Evolutionary conservation across 2,888 invertebrate species (phyloP), one percentile per base, ranked within the genome.

Genomic region (Cyrtodaria siliqua): DNA sequence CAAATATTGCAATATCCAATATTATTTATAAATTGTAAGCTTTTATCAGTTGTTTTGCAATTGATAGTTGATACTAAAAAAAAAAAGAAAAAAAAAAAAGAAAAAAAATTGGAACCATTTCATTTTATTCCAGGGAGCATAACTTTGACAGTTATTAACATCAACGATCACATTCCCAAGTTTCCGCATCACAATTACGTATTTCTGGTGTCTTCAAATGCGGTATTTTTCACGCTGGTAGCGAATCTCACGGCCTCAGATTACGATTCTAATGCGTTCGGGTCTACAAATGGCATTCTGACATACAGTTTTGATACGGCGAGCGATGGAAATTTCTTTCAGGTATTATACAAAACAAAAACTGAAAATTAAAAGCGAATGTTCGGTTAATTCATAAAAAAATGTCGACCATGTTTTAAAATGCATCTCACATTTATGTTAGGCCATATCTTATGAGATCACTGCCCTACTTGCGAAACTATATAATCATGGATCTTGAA

Each of bases 81-180:
- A n/a, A n/a, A n/a, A n/a, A n/a, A n/a, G n/a, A n/a, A n/a, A n/a
- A n/a, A n/a, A n/a, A n/a, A n/a, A n/a, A n/a, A 33, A 33, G 12
- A 4, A 33, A 8, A 33, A 33, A 33, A 12, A 12, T 33, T 33
- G 12, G 12, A 4, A 12, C 4, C 33, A 33, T 33, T 33, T 33
- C 12, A 33, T 33, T 33, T 33, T 33, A 12, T 33, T 59, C 23
- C 38, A 71, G 79, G 27, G 0, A 52, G 53, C 9, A 14, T 68
- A 0, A 71, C 49, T 8, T 40, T 79, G n/a, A 63, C 70, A 16
- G 56, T 79, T 2, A 68, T 40, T n/a, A 63, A 74, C 29, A 47
- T 68, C 1, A 79, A 79, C 40, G 79, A 79, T 47, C 52, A 71
- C n/a, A 27, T 29, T 2, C 79, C 79, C 2, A 60, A 52, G 60